Percentiles rank a stretch among this genome's conserved stretches.
These are phyloP conservation scores for Cantharis nigra DNA, from an alignment of 2,888 invertebrate species.

Conservation along the genomic window DNA sequence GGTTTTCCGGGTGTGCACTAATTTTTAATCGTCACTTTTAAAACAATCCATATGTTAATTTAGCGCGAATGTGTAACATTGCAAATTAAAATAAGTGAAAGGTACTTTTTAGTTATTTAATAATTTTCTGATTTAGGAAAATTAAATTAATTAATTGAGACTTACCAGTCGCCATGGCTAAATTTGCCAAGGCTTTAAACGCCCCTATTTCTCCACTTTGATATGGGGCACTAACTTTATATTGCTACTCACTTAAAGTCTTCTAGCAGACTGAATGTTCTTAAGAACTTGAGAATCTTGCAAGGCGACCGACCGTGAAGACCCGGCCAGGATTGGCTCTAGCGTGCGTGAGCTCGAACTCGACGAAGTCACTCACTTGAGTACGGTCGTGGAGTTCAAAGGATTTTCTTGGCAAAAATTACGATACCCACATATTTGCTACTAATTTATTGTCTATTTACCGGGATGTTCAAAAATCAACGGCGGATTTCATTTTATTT, in stretches of 20 bases:
- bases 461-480: not conserved
- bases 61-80: not conserved
- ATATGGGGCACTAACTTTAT: conserved; percentile 38
- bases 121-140: conserved; percentile 1
- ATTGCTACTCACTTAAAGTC: conserved; percentile 51
- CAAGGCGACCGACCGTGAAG: conserved; percentile 43
- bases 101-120: not conserved
- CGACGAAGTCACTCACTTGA: conserved; percentile 33
- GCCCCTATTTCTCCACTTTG: conserved; percentile 49
- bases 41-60: not conserved
- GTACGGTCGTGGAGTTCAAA: conserved; percentile 28
- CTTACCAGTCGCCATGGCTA: conserved; percentile 54
- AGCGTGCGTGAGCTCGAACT: conserved; percentile 32
- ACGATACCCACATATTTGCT: not conserved
- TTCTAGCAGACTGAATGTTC: conserved; percentile 49
- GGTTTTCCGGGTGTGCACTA: not conserved
- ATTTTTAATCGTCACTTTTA: not conserved
- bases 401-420: conserved; percentile 17
- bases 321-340: conserved; percentile 39
- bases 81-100: not conserved
- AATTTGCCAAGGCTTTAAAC: conserved; percentile 49
- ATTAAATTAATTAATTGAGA: conserved; percentile 19
- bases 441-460: not conserved
- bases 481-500: not conserved
- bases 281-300: conserved; percentile 43